phyloP scores from a whole-genome alignment of 1,140 invertebrate genomes.

The Drosophila nannoptera region DNA sequence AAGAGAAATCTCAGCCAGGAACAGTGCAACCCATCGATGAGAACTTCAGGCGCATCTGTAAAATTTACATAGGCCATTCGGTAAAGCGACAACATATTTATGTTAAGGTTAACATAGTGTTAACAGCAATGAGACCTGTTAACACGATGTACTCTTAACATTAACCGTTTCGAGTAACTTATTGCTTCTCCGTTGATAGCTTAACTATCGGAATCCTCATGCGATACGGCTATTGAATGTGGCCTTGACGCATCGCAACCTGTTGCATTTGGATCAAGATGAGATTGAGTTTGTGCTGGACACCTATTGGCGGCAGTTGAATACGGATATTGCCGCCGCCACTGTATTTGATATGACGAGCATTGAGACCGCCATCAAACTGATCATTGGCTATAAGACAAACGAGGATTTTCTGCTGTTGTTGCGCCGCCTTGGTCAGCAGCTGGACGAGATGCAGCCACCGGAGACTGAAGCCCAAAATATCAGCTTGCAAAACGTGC shows the following conservation, averaged over 20 bases:
- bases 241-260: constrained; percentile 64
- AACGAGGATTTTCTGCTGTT: constrained; percentile 70
- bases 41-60: constrained; percentile 66
- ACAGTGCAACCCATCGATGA: constrained; percentile 50
- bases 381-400: constrained; percentile 74
- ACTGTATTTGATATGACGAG: constrained; percentile 26
- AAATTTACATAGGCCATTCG: constrained; percentile 76
- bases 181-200: constrained; percentile 19
- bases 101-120: constrained; percentile 12
- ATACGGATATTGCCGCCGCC: constrained; percentile 49
- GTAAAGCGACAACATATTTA: too few species aligned
- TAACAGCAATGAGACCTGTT: too few species aligned
- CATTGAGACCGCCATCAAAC: constrained; percentile 57
- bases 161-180: background rate
- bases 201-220: constrained; percentile 65
- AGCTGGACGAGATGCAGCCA: constrained; percentile 41
- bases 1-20: background rate
- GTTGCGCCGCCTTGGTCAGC: constrained; percentile 35
- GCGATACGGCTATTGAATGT: constrained; percentile 64
- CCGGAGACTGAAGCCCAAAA: constrained; percentile 39
- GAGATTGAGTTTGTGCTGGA: constrained; percentile 72
- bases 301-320: constrained; percentile 67
- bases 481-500: constrained; percentile 49
- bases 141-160: too few species aligned
- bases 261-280: constrained; percentile 68